Conservation (phyloP, 37 sponge, comb jelly and placozoan species). For the Mnemiopsis leidyi region DNA sequence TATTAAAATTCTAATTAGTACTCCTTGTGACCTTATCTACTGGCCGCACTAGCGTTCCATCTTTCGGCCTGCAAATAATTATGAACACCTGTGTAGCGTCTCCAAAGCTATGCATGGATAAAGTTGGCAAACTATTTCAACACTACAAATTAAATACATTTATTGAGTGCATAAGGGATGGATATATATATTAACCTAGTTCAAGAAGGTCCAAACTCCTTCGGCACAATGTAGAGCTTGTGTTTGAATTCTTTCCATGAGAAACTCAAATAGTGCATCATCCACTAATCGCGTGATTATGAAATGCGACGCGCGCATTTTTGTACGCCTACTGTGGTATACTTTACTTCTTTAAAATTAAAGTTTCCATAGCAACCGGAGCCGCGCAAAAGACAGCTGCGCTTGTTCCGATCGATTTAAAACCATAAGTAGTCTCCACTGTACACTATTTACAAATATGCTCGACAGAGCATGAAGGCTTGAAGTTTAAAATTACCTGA, state of each 20-base stretch:
- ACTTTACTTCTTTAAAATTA: not conserved
- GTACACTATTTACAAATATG: not conserved
- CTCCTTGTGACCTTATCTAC: too few species aligned
- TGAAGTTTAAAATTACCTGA: conserved; percentile 65
- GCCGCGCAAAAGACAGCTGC: conserved; percentile 7
- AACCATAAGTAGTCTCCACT: too few species aligned
- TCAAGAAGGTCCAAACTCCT: too few species aligned
- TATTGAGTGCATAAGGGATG: too few species aligned
- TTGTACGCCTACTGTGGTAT: not conserved
- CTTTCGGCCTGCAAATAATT: too few species aligned
- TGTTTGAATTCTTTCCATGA: not conserved
- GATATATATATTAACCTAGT: too few species aligned
- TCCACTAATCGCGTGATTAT: not conserved
- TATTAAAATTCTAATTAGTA: too few species aligned
- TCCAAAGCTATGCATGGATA: too few species aligned
- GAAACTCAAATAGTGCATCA: not conserved
- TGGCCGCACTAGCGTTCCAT: too few species aligned
- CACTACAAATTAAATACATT: too few species aligned
- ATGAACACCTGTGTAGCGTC: too few species aligned
- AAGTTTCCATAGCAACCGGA: conserved; percentile 30
- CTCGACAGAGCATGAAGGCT: not conserved
- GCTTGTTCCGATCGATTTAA: not conserved
- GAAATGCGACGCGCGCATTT: not conserved
- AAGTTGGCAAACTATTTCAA: too few species aligned
- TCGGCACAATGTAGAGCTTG: not conserved